A percentile compares a stretch with the other conserved stretches of the same genome.
Evolutionary conservation across 92 coral and sea anemone species (phyloP).

Genomic region (Actinostola sp.): DNA sequence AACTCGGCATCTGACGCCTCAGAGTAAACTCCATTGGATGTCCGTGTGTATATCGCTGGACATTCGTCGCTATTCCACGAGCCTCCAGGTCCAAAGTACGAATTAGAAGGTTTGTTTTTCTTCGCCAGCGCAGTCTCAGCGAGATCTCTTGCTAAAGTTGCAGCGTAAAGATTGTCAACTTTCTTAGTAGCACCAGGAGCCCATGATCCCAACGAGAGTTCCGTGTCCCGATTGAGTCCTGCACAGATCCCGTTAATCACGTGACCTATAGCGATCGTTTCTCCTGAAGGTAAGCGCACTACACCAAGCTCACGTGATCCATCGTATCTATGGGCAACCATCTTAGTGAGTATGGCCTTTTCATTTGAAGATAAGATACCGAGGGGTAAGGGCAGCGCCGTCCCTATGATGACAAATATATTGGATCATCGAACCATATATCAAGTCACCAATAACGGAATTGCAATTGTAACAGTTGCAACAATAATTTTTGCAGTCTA

Average conservation of each 20-base stretch:
- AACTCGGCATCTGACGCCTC: slow-evolving; percentile 69
- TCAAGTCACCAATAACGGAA: too few species aligned
- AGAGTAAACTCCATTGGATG: slow-evolving; percentile 11
- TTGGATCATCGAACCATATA: too few species aligned
- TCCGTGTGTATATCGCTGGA: slow-evolving; percentile 16
- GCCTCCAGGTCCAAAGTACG: slow-evolving; percentile 33
- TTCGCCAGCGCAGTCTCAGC: slow-evolving; percentile 25
- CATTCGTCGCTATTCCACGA: slow-evolving; percentile 27
- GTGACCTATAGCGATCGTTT: slow-evolving; percentile 56
- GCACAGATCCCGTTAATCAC: slow-evolving; percentile 62
- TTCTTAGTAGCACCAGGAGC: slow-evolving; percentile 32
- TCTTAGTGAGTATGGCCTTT: slow-evolving; percentile 5
- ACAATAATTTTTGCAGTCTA: too few species aligned
- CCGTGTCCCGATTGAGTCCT: slow-evolving; percentile 41
- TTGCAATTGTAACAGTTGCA: too few species aligned
- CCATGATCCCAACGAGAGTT: slow-evolving; percentile 31
- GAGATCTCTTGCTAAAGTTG: slow-evolving; percentile 51
- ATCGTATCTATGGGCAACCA: slow-evolving; percentile 26
- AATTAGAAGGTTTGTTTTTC: not conserved
- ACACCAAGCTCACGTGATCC: slow-evolving; percentile 49
- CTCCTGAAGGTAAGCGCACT: slow-evolving; percentile 32
- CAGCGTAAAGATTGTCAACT: slow-evolving; percentile 57
- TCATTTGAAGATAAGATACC: slow-evolving; percentile 4
- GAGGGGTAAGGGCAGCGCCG: slow-evolving; percentile 16
- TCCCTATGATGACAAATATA: slow-evolving; percentile 12